Base-by-base conservation (phyloP, 2,888 invertebrate genomes). In the Pseudococcus viburni region DNA sequence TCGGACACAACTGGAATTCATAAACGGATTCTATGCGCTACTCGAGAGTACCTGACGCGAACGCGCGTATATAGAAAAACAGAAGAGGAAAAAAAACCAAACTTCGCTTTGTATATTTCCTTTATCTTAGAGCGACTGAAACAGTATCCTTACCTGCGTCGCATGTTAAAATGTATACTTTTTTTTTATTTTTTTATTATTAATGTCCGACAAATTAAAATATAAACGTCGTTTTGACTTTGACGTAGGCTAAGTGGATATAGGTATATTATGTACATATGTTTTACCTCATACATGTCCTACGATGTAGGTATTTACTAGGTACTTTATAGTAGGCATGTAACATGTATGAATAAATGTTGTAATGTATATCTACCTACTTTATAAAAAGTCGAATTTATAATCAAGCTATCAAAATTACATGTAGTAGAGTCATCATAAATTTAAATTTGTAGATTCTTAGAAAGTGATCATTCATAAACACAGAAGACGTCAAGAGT, bases 1-100 rank as follows among this genome's bases (percentile, higher is more conserved):
- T 77, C 87, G 87, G 87, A 87, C 87, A 87, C 87, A 77, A 77
- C 80, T 80, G 33, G 87, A 87, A 87, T 87, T 87, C 80, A 51
- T 87, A 87, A 87, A 48, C 77, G 80, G 77, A 51, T 87, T 80
- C 87, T 42, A 68, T 55, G 55, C 55, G 55, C 55, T 55, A n/a
- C 77, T 77, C 77, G 19, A 39, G 64, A 85, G 48, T 87, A 73
- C 77, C 73, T 87, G 77, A 48, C 87, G 77, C 42, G 26, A 80
- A 86, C 85, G 59, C 42, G 48, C 46, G 55, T n/a, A n/a, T 55
- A n/a, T 15, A 51, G 4, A 12, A 12, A 51, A 12, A 51, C 8
- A 15, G 48, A 51, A 51, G 15, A 55, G 17, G 15, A n/a, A 8
- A 55, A 55, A 22, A 33, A 22, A 33, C 26, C 33, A 85, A 84